A percentile compares a stretch with the other conserved stretches of the same genome.
These are phyloP conservation scores for Panurus biarmicus DNA, from an alignment of 2,113 vertebrate species.

Conservation along the genomic window DNA sequence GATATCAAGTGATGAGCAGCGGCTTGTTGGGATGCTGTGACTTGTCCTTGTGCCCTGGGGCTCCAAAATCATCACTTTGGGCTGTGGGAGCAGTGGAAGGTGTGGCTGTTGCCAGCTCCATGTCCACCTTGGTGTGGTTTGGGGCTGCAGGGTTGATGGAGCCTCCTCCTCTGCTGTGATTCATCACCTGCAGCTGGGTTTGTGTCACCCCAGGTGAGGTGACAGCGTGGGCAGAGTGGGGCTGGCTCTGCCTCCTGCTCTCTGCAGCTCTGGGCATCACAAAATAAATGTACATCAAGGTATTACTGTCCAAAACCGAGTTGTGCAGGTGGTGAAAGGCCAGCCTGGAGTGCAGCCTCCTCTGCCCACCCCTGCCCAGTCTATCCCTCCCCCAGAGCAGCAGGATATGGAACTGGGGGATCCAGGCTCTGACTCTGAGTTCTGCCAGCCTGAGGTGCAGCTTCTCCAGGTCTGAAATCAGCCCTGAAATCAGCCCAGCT, in stretches of 20 bases:
- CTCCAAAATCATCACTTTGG: background rate
- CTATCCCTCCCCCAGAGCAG: background rate
- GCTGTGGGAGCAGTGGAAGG: background rate
- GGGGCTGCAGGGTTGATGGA: background rate
- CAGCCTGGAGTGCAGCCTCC: background rate
- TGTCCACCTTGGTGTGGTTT: background rate
- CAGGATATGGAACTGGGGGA: fast-evolving
- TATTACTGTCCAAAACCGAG: background rate
- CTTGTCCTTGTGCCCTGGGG: background rate
- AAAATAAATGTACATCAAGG: fast-evolving
- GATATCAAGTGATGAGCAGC: background rate
- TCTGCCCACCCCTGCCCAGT: background rate
- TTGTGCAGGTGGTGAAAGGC: no score
- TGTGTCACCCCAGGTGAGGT: background rate
- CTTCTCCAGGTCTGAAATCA: background rate
- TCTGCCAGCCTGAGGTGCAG: no score
- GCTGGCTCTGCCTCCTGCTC: background rate
- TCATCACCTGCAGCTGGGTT: background rate
- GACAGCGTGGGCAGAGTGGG: fast-evolving
- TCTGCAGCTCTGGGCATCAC: background rate
- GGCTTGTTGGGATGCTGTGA: background rate
- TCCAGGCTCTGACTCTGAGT: background rate
- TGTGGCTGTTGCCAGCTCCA: background rate
- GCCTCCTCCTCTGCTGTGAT: background rate
- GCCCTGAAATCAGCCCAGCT: background rate